A percentile compares a stretch with the other conserved stretches of the same genome.
Evolutionary conservation across 2,113 vertebrate species (phyloP).

Genomic region (Mus musculus): DNA sequence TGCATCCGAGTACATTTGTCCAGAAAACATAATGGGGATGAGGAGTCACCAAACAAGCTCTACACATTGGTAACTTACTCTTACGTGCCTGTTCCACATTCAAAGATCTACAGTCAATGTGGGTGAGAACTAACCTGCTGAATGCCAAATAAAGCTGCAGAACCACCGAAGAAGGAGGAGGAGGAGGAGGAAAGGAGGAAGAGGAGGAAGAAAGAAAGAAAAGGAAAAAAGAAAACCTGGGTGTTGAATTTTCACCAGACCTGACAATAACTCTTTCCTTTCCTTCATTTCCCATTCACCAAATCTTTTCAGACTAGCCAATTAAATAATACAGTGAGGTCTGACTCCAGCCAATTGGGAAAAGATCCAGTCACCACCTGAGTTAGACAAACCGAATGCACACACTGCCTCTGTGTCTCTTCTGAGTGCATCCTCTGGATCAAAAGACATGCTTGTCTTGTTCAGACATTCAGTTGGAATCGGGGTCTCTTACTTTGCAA

Average conservation of each 20-base stretch:
- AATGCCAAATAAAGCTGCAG: too few relatives aligned
- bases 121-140: too few relatives aligned
- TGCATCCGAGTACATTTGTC: too few relatives aligned
- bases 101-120: too few relatives aligned
- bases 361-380: not conserved
- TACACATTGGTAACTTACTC: too few relatives aligned
- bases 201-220: too few relatives aligned
- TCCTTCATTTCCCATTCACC: not conserved
- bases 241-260: not conserved
- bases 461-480: too few relatives aligned
- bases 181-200: too few relatives aligned
- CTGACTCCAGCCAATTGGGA: not conserved
- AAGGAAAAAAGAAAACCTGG: not conserved
- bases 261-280: not conserved
- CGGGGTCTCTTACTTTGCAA: not conserved
- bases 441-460: not conserved
- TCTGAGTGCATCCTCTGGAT: not conserved
- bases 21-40: too few relatives aligned
- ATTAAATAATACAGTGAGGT: not conserved
- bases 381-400: not conserved
- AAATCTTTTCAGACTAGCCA: not conserved
- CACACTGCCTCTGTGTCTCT: not conserved
- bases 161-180: too few relatives aligned
- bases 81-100: too few relatives aligned
- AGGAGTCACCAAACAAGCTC: too few relatives aligned